A percentile compares a stretch with the other conserved stretches of the same genome.
phyloP scores from a whole-genome alignment of 1,140 invertebrate species.

The Kradibia gibbosae region DNA sequence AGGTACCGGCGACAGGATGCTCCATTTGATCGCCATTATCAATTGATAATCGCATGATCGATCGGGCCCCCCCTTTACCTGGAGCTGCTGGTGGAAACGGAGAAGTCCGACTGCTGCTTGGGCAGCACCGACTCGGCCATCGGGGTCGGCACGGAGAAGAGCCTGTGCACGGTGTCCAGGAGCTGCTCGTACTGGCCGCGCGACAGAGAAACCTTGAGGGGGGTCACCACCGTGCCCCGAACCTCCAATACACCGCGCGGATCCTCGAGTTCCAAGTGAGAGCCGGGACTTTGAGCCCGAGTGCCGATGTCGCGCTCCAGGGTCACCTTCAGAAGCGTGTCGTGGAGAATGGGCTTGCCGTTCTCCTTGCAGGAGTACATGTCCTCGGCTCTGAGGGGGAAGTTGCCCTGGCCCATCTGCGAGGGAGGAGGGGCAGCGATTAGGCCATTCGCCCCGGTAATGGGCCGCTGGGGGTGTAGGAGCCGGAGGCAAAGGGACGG shows the following conservation, averaged over 20 bases:
- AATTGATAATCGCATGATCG: background rate
- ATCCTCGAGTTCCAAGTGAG: conserved; percentile 64
- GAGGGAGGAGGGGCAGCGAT: background rate
- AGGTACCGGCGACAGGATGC: no score
- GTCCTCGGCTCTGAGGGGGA: conserved; percentile 74
- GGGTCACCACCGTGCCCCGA: conserved; percentile 85
- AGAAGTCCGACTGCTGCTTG: conserved; percentile 50
- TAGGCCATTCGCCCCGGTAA: no score
- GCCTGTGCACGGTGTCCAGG: conserved; percentile 80
- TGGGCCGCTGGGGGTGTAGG: no score
- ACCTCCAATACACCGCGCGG: conserved; percentile 73
- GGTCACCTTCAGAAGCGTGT: conserved; percentile 84
- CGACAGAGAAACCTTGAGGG: conserved; percentile 87
- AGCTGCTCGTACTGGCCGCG: conserved; percentile 92
- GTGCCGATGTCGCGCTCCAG: conserved; percentile 69
- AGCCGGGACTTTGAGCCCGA: conserved; percentile 62
- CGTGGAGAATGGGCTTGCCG: conserved; percentile 83
- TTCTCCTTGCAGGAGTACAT: conserved; percentile 79
- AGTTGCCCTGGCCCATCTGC: conserved; percentile 50
- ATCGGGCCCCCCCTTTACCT: background rate
- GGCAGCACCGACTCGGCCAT: conserved; percentile 51
- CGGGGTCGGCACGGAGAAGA: conserved; percentile 63
- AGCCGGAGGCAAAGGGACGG: no score
- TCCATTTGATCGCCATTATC: no score
- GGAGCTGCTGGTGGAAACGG: background rate